phyloP scores from a whole-genome alignment of 1,140 invertebrate genomes.

The Stratiolaelaps scimitus region DNA sequence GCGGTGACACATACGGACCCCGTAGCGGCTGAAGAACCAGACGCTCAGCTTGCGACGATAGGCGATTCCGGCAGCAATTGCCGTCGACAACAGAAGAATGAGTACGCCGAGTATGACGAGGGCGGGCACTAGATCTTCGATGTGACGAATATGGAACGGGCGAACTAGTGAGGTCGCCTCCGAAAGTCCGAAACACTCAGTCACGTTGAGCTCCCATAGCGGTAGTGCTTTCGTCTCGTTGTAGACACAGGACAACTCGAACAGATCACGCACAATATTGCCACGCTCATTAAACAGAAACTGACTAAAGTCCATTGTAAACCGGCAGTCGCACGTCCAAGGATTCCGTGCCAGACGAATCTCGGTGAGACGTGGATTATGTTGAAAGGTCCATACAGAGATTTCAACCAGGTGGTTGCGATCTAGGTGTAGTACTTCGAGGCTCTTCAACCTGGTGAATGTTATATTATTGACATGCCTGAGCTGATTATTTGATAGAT shows the following conservation, averaged over 20 bases:
- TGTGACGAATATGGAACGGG: slow-evolving; percentile 23
- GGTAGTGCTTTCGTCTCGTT: slow-evolving; percentile 31
- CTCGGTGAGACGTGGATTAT: slow-evolving; percentile 40
- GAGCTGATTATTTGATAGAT: slow-evolving; percentile 73
- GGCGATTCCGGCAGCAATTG: slow-evolving; percentile 53
- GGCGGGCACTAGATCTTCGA: slow-evolving; percentile 30
- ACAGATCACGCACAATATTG: slow-evolving; percentile 36
- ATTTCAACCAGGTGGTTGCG: slow-evolving; percentile 67
- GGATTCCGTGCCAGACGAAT: slow-evolving; percentile 41
- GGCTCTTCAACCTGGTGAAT: slow-evolving; percentile 56
- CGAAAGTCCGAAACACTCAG: neutral
- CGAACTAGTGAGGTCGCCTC: too few relatives aligned
- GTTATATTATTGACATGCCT: slow-evolving; percentile 77
- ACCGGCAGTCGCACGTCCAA: slow-evolving; percentile 45
- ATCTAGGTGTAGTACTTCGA: slow-evolving; percentile 68
- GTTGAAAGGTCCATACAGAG: slow-evolving; percentile 43
- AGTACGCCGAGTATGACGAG: slow-evolving; percentile 34
- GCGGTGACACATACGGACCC: slow-evolving; percentile 51
- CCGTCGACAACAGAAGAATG: slow-evolving; percentile 35
- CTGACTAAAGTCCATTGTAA: slow-evolving; percentile 38
- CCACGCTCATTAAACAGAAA: slow-evolving; percentile 41
- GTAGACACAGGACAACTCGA: slow-evolving; percentile 34
- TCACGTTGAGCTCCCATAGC: slow-evolving; percentile 29
- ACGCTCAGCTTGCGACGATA: slow-evolving; percentile 74
- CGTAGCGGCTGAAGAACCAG: slow-evolving; percentile 76